A percentile compares a stretch with the other conserved stretches of the same genome.
phyloP scores from a whole-genome alignment of 2,113 vertebrate species.

The Lepus timidus region DNA sequence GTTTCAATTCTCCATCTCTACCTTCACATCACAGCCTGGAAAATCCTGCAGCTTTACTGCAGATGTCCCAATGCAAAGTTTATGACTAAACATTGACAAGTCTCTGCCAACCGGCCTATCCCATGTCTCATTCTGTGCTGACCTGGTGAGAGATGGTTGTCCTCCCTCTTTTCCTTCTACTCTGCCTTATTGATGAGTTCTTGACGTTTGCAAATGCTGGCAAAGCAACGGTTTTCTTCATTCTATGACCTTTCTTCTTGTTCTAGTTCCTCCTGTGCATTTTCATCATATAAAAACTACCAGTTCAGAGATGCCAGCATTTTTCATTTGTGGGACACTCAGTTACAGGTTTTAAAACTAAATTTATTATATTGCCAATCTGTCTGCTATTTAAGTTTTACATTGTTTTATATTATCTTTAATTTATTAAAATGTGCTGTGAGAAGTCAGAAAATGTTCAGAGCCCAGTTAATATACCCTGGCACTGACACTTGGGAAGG shows the following conservation, averaged over 20 bases:
- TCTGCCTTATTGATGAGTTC: not conserved
- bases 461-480: not conserved
- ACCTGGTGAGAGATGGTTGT: fast-evolving
- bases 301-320: not conserved
- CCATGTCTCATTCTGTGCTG: too few relatives aligned
- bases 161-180: fast-evolving
- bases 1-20: not conserved
- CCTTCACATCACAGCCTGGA: not conserved
- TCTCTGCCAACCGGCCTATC: not conserved
- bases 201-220: not conserved
- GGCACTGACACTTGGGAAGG: not conserved
- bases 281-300: not conserved
- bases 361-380: constrained; percentile 37
- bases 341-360: not conserved
- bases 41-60: not conserved
- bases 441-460: constrained; percentile 36
- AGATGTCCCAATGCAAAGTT: not conserved
- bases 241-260: not conserved
- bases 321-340: not conserved
- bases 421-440: constrained; percentile 56
- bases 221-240: not conserved
- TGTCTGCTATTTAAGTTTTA: constrained; percentile 32
- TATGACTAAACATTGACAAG: not conserved
- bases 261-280: not conserved
- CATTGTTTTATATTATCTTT: constrained; percentile 66